phyloP scores from a whole-genome alignment of 2,888 invertebrate species.

The Athrips mouffetella region DNA sequence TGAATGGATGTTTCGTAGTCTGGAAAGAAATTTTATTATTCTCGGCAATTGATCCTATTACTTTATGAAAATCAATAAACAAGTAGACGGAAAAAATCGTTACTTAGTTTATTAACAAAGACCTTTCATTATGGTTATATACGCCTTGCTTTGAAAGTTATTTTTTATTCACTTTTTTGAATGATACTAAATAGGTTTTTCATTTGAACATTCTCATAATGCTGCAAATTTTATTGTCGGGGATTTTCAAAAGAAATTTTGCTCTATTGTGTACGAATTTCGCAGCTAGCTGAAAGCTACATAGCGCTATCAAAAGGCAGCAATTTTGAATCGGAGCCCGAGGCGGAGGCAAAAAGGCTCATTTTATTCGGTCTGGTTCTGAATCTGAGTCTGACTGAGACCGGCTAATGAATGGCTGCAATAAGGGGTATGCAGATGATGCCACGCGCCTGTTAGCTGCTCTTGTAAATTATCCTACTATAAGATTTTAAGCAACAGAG shows the following conservation, averaged over 20 bases:
- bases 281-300: no score
- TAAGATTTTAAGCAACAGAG: no score
- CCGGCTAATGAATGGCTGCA: constrained; percentile 37
- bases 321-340: no score
- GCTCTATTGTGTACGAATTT: no score
- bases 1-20: constrained; percentile 49
- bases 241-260: no score
- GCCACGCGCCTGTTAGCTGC: constrained; percentile 21
- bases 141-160: neutral
- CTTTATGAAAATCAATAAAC: neutral
- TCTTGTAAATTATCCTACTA: constrained; percentile 22
- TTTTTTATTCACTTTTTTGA: no score
- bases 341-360: neutral
- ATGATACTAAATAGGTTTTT: no score
- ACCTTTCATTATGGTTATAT: neutral
- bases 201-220: no score
- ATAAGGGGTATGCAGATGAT: constrained; percentile 33
- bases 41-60: neutral
- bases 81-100: neutral
- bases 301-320: no score
- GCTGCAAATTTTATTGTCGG: no score
- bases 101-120: neutral
- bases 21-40: neutral
- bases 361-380: constrained; percentile 8
- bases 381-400: constrained; percentile 24